phyloP scores from a whole-genome alignment of 2,113 vertebrate species.

The Hypocryptadius cinnamomeus region DNA sequence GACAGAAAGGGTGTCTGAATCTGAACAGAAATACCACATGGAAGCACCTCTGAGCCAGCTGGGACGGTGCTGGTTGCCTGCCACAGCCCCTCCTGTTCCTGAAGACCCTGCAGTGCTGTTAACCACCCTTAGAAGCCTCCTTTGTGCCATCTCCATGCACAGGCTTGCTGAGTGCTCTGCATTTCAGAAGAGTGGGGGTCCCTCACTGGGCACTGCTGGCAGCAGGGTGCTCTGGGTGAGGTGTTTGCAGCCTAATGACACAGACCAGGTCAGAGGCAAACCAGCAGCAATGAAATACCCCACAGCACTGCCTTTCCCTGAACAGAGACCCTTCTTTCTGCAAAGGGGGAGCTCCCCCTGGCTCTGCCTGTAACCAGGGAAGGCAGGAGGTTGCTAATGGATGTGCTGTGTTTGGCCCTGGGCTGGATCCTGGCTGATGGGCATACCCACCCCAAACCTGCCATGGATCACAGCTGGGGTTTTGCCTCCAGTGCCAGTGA shows the following conservation, averaged over 20 bases:
- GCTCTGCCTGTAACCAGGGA: background rate
- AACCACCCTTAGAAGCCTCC: background rate
- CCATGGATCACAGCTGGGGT: background rate
- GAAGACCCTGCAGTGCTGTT: background rate
- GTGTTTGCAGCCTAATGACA: background rate
- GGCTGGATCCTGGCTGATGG: background rate
- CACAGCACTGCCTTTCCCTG: rapidly evolving
- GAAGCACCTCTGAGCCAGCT: background rate
- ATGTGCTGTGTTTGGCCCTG: background rate
- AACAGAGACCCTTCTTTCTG: background rate
- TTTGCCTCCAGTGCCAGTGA: background rate
- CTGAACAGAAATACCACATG: background rate
- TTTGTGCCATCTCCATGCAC: background rate
- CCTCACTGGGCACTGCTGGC: background rate
- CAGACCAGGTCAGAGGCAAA: background rate
- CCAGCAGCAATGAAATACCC: background rate
- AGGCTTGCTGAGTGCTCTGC: background rate
- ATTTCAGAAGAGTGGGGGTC: background rate
- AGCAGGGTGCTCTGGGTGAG: background rate
- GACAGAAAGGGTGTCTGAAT: background rate
- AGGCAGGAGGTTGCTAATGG: background rate
- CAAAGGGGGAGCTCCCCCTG: background rate
- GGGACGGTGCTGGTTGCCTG: background rate
- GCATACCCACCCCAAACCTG: background rate
- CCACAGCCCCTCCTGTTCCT: background rate